These are phyloP conservation scores for Rhynchotus rufescens DNA, from an alignment of 2,797 vertebrate species.

Conservation along the genomic window DNA sequence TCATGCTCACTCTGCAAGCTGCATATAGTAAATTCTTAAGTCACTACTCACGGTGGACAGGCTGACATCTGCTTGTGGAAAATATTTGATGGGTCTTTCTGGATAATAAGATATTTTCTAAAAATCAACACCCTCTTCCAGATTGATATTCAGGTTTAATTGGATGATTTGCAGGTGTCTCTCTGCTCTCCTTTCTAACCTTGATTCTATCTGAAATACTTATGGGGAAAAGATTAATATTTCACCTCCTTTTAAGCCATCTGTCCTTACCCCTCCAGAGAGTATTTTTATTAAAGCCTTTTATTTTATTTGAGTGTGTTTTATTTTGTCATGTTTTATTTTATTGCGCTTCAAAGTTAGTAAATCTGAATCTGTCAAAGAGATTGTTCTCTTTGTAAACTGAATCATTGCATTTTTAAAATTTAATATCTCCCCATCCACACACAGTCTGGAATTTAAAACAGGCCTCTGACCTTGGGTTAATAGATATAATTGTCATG, in stretches of 20 bases:
- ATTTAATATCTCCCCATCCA: not conserved
- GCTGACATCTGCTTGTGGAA: not conserved
- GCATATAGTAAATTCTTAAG: not conserved
- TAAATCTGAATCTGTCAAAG: not conserved
- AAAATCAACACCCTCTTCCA: not conserved
- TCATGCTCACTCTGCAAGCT: not conserved
- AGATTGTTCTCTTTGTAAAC: not conserved
- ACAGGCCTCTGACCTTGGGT: not conserved
- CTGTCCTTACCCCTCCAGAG: not conserved
- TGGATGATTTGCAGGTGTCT: not conserved
- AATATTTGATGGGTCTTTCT: not conserved
- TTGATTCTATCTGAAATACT: not conserved
- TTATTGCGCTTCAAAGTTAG: not conserved
- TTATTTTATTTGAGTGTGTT: not conserved
- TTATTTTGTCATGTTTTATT: not conserved
- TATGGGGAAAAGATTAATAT: not conserved
- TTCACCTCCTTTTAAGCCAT: constrained; percentile 6
- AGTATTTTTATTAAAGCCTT: constrained; percentile 10
- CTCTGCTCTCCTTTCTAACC: not conserved
- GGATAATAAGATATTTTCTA: not conserved
- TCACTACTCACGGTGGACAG: not conserved
- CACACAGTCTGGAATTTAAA: not conserved
- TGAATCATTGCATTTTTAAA: not conserved
- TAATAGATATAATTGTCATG: not conserved
- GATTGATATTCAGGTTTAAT: not conserved